phyloP scores from a whole-genome alignment of 2,113 vertebrate species.

The Paramormyrops kingsleyae region DNA sequence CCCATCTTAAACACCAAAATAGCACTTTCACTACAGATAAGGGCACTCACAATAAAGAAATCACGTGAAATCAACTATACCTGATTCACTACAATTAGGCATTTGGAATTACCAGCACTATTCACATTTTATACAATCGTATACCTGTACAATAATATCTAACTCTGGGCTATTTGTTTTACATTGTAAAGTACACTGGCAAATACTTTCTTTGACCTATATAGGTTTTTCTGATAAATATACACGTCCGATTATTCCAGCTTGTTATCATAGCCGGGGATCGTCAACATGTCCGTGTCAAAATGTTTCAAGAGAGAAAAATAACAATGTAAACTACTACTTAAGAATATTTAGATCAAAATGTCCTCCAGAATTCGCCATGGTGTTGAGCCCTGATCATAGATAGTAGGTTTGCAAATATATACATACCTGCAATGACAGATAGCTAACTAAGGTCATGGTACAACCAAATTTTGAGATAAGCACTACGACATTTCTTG shows the following conservation, averaged over 20 bases:
- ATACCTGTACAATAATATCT: not conserved
- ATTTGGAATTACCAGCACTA: not conserved
- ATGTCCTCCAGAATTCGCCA: not conserved
- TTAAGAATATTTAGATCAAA: not conserved
- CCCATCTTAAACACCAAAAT: not conserved
- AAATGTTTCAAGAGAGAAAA: not conserved
- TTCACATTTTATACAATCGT: not conserved
- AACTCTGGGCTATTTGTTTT: not conserved
- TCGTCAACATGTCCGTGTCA: not conserved
- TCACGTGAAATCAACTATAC: not conserved
- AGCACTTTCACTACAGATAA: not conserved
- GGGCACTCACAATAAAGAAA: not conserved
- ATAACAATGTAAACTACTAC: not conserved
- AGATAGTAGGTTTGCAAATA: not conserved
- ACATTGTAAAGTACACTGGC: not conserved
- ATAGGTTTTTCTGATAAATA: not conserved
- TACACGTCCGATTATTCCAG: not conserved
- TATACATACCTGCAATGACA: not conserved
- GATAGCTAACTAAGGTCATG: not conserved
- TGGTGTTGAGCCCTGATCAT: not conserved
- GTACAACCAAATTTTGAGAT: not conserved
- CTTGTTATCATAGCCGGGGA: not conserved
- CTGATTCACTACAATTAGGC: not conserved
- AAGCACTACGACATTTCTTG: not conserved
- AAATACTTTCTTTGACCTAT: not conserved